Conservation (phyloP, 2,113 vertebrate genomes). For the Actenoides lindsayi region DNA sequence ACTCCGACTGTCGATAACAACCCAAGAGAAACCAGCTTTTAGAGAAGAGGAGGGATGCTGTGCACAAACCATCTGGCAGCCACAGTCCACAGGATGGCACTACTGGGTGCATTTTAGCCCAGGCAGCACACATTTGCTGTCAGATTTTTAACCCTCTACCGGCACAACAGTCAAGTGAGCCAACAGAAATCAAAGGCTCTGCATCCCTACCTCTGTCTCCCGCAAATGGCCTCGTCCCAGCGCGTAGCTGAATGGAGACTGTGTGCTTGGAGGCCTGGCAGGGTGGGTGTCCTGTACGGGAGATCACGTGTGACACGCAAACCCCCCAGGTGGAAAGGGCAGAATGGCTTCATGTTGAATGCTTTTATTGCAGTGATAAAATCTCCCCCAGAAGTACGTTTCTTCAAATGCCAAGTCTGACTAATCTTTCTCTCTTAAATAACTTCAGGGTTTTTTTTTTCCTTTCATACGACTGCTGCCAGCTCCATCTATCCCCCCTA, state of each 20-base stretch:
- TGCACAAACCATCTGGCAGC: neutral
- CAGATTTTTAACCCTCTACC: neutral
- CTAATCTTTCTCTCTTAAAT: neutral
- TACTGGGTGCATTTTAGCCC: conserved; percentile 52
- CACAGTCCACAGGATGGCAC: conserved; percentile 74
- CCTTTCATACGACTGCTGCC: neutral
- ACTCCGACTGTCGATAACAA: neutral
- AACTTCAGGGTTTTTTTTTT: neutral
- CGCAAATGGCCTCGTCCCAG: neutral
- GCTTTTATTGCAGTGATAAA: neutral
- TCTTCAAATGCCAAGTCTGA: neutral
- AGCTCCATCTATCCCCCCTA: neutral
- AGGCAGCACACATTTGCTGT: neutral
- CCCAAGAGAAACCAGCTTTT: neutral
- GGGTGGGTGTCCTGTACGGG: neutral
- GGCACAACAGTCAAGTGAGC: neutral
- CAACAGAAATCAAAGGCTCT: neutral
- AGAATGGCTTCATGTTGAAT: neutral
- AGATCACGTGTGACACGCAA: rapidly evolving
- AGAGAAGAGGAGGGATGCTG: neutral
- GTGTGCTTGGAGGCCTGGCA: rapidly evolving
- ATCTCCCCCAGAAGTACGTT: neutral
- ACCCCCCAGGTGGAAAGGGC: neutral
- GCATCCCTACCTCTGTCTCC: neutral
- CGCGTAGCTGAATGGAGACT: rapidly evolving